Conservation (phyloP, 2,797 vertebrate species). For the Amblyraja radiata region DNA sequence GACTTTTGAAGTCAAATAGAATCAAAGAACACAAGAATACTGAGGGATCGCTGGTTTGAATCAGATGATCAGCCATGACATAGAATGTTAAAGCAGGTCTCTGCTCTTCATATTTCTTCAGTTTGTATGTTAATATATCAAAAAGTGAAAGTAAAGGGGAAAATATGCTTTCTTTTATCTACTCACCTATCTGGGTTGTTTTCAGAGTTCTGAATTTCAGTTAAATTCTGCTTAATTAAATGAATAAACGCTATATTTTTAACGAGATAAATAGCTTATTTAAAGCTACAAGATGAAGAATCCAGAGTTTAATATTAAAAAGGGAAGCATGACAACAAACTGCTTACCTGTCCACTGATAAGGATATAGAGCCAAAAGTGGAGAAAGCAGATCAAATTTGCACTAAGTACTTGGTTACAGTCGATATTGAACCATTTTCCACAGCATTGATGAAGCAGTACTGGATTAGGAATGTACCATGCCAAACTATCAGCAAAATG, state of each 20-base stretch:
- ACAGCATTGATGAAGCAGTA: background rate
- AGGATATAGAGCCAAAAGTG: background rate
- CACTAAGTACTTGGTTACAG: background rate
- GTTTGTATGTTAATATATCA: background rate
- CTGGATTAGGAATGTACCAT: background rate
- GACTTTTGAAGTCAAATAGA: too few relatives aligned
- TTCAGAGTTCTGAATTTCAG: background rate
- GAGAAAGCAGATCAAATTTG: background rate
- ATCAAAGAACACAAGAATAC: too few relatives aligned
- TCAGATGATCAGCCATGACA: too few relatives aligned
- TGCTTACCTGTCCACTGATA: background rate
- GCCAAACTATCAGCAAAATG: background rate
- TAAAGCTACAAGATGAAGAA: background rate
- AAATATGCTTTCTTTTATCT: background rate
- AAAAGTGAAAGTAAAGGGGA: background rate
- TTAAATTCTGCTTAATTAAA: background rate
- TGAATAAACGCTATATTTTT: background rate
- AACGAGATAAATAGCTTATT: background rate
- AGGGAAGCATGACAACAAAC: background rate
- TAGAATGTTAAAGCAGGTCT: too few relatives aligned
- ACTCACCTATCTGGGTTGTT: background rate
- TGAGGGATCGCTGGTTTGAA: too few relatives aligned
- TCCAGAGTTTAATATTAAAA: background rate
- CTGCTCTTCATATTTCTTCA: too few relatives aligned
- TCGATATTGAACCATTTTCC: background rate